Evolutionary conservation across 1,140 invertebrate genomes (phyloP).

Genomic region (Eurytemora carolleeae): DNA sequence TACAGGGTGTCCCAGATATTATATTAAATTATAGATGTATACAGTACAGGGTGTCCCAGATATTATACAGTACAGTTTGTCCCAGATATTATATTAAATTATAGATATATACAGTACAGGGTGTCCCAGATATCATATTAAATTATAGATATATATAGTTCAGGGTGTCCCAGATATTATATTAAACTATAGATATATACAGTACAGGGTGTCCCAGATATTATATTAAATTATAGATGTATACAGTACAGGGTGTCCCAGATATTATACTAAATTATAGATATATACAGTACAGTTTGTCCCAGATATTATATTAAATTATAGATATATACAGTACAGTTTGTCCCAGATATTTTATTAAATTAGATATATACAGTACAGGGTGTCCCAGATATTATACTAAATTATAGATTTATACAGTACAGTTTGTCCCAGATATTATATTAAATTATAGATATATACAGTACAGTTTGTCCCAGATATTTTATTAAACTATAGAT

Average conservation of each 20-base stretch:
- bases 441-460: too few relatives aligned
- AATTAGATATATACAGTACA: neutral
- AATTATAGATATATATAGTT: neutral
- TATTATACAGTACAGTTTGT: neutral
- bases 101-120: neutral
- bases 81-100: neutral
- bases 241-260: neutral
- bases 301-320: neutral
- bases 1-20: slow-evolving; percentile 1
- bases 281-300: neutral
- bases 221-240: neutral
- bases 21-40: slow-evolving; percentile 1
- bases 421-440: too few relatives aligned
- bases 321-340: neutral
- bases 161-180: neutral
- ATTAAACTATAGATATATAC: neutral
- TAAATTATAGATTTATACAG: too few relatives aligned
- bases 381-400: too few relatives aligned
- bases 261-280: too few relatives aligned
- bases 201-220: neutral
- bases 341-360: neutral
- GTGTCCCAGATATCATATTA: neutral
- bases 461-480: too few relatives aligned
- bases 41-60: neutral
- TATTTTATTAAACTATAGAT: too few relatives aligned